Base-by-base conservation (phyloP, 2,113 vertebrate species). In the Sebastes fasciatus region DNA sequence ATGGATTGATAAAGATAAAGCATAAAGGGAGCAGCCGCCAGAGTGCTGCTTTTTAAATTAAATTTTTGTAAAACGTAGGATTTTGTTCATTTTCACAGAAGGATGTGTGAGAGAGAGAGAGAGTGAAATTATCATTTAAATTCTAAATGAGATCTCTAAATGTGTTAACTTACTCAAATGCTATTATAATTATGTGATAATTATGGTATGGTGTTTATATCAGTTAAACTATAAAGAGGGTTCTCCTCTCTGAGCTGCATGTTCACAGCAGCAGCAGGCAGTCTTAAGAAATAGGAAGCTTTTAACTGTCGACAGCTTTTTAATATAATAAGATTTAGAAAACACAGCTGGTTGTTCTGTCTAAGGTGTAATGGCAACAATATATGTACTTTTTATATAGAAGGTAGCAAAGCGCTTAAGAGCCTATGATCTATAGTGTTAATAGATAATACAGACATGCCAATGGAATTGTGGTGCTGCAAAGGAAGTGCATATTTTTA, bases 1-100 rank as follows among this genome's bases (percentile, higher is more conserved):
- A 63, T 75, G 64, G 79, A 76, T 66, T 76, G 82, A 88, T 88
- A 87, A 85, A 81, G 84, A 86, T 86, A 78, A 88, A 90, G 34
- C 23, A 84, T 62, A 81, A 86, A 90, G 60, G 54, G 42, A 82
- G 77, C 48, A 23, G 17, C 51, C 85, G 80, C 83, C 58, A 10
- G 80, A 69, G 83, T 26, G 11, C 63, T 83, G 45, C 46, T 34
- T 58, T 82, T 73, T 66, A 63, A 80, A 82, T 82, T 57, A 3
- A 11, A 11, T 26, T 78, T 86, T 84, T 70, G 45, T 55, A 12
- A 79, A 77, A 84, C 34, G 51, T 8, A 17, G 70, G 45, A 63
- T 3, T 69, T 68, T 74, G 21, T 74, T 80, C 64, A 88, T 71
- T 88, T 80, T 75, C 49, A 70, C 43, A 34, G n/a, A 64, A 34